Conservation (phyloP, 2,113 vertebrate species). For the Hippocampus mohnikei region DNA sequence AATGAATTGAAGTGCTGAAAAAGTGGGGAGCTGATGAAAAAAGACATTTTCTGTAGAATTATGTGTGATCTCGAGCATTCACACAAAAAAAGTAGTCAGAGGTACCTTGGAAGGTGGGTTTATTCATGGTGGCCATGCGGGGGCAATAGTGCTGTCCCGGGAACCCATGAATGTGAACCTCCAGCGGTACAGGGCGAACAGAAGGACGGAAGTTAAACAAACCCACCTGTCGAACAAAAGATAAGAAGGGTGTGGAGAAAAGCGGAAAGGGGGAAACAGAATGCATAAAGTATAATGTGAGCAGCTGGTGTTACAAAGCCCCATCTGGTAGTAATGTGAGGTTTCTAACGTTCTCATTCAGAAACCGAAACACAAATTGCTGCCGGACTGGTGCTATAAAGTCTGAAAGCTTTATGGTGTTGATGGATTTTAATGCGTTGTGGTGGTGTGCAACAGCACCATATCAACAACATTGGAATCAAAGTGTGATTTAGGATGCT, state of each 20-base stretch:
- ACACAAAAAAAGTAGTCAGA: neutral
- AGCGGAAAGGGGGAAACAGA: conserved; percentile 12
- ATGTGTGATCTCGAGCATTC: neutral
- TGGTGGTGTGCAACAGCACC: neutral
- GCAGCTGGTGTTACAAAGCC: conserved; percentile 58
- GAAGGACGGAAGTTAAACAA: conserved; percentile 98
- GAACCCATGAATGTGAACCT: conserved; percentile 97
- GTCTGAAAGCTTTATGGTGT: conserved; percentile 3
- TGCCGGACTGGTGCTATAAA: conserved; percentile 12
- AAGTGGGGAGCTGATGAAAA: no score
- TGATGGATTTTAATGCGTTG: conserved; percentile 9
- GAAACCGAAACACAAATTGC: conserved; percentile 15
- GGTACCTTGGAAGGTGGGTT: conserved; percentile 92
- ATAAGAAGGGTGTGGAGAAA: neutral
- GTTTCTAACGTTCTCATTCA: conserved; percentile 37
- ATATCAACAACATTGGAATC: neutral
- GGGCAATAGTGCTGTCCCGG: conserved; percentile 98
- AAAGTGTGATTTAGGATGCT: neutral
- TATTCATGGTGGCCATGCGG: conserved; percentile 99
- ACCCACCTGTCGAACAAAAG: conserved; percentile 79
- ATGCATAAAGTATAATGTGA: conserved; percentile 45
- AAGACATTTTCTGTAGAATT: no score
- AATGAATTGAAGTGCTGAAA: no score
- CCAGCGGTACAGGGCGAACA: conserved; percentile 93
- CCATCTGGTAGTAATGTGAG: conserved; percentile 65